These are phyloP conservation scores for Pyrgilauda ruficollis DNA, from an alignment of 2,113 vertebrate genomes.

Conservation along the genomic window DNA sequence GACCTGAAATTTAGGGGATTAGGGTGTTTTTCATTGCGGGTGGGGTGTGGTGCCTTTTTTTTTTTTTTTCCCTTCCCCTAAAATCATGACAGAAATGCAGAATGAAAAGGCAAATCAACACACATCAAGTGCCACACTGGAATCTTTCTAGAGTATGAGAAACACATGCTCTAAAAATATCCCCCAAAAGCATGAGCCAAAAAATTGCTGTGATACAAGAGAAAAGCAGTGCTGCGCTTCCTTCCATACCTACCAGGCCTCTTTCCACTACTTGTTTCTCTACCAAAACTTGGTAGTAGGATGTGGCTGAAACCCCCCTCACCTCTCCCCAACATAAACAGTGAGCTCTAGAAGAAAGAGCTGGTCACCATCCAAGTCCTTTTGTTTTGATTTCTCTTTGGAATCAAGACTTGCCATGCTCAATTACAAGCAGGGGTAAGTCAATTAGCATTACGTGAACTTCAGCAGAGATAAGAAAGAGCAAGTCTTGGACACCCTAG, in stretches of 20 bases:
- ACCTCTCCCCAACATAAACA: slow-evolving; percentile 39
- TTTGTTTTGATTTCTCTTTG: slow-evolving; percentile 20
- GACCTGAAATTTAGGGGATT: background rate
- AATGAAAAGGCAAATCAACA: background rate
- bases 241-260: slow-evolving; percentile 65
- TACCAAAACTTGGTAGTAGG: slow-evolving; percentile 66
- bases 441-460: background rate
- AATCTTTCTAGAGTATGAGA: slow-evolving; percentile 33
- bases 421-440: background rate
- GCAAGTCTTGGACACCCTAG: background rate
- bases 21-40: background rate
- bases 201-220: slow-evolving; percentile 62
- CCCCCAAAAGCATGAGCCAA: slow-evolving; percentile 59
- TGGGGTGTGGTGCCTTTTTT: background rate
- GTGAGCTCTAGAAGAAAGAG: slow-evolving; percentile 28
- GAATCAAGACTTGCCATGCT: background rate
- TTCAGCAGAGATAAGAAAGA: background rate
- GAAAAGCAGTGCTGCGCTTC: slow-evolving; percentile 70
- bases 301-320: slow-evolving; percentile 64
- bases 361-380: background rate
- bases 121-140: background rate
- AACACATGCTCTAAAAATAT: slow-evolving; percentile 71
- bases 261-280: slow-evolving; percentile 75
- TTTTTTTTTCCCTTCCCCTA: background rate
- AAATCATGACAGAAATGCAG: background rate